These are phyloP conservation scores for Phenganax subtilis DNA, from an alignment of 92 coral and sea anemone genomes.

Conservation along the genomic window DNA sequence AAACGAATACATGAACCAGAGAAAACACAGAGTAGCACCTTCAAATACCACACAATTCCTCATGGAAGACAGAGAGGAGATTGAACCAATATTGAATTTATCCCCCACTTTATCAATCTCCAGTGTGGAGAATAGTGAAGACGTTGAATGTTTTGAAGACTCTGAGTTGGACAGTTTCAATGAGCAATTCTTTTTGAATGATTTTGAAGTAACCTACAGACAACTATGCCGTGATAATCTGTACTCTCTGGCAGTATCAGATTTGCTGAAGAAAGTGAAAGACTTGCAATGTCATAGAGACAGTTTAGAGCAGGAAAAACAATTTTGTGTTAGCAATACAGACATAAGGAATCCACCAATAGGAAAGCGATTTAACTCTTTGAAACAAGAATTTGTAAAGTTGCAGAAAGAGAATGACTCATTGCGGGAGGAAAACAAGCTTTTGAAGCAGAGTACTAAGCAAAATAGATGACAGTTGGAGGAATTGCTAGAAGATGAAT, in stretches of 20 bases:
- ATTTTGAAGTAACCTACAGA: slow-evolving; percentile 80
- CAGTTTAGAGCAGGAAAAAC: slow-evolving; percentile 17
- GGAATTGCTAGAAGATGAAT: background rate
- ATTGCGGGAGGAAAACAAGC: slow-evolving; percentile 63
- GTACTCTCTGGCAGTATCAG: slow-evolving; percentile 61
- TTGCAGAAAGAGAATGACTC: slow-evolving; percentile 60
- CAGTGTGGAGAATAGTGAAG: slow-evolving; percentile 8
- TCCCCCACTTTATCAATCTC: slow-evolving; percentile 12
- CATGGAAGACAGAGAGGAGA: slow-evolving; percentile 78
- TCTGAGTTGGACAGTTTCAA: slow-evolving; percentile 63
- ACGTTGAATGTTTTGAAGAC: slow-evolving; percentile 56
- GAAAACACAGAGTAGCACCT: slow-evolving; percentile 65
- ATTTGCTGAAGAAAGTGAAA: slow-evolving; percentile 54
- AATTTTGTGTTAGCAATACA: background rate
- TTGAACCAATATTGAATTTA: slow-evolving; percentile 52
- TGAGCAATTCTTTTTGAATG: slow-evolving; percentile 63
- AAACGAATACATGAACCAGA: slow-evolving; percentile 30
- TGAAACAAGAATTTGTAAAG: slow-evolving; percentile 59
- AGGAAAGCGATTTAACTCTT: background rate
- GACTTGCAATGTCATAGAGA: slow-evolving; percentile 13
- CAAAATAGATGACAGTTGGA: background rate
- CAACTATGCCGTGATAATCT: slow-evolving; percentile 71
- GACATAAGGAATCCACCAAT: background rate
- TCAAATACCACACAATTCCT: slow-evolving; percentile 93
- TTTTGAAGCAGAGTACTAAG: slow-evolving; percentile 10